These are phyloP conservation scores for Chiridota heheva DNA, from an alignment of 35 echinoderm and acorn worm species.

Conservation along the genomic window DNA sequence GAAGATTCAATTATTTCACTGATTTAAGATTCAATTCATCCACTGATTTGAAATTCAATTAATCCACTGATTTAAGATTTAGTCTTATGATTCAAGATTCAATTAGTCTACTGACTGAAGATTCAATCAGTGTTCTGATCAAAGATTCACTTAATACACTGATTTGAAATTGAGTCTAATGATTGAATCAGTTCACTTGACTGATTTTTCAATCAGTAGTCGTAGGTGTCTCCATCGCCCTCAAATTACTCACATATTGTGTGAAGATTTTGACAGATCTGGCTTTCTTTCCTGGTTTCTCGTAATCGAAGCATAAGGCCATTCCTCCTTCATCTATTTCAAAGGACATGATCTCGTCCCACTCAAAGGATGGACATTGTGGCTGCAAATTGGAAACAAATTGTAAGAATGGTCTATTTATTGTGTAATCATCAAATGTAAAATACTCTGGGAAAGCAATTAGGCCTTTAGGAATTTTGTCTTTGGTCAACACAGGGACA, in stretches of 20 bases:
- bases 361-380: slow-evolving; percentile 85
- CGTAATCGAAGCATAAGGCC: slow-evolving; percentile 91
- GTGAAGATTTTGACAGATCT: slow-evolving; percentile 90
- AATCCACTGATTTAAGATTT: neutral
- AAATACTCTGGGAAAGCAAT: too few relatives aligned
- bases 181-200: too few relatives aligned
- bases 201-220: too few relatives aligned
- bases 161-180: neutral
- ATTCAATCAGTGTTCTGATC: neutral
- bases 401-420: neutral
- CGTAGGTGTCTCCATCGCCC: too few relatives aligned
- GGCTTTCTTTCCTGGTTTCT: slow-evolving; percentile 89
- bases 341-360: slow-evolving; percentile 81
- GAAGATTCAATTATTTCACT: neutral
- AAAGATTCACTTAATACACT: neutral
- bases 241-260: slow-evolving; percentile 78
- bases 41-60: too few relatives aligned
- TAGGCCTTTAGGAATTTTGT: too few relatives aligned
- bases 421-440: neutral
- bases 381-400: slow-evolving; percentile 28
- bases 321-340: slow-evolving; percentile 93
- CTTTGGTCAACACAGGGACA: too few relatives aligned
- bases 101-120: neutral
- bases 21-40: neutral
- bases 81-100: neutral